Conservation (phyloP, 2,797 vertebrate genomes). For the Synanceia verrucosa region DNA sequence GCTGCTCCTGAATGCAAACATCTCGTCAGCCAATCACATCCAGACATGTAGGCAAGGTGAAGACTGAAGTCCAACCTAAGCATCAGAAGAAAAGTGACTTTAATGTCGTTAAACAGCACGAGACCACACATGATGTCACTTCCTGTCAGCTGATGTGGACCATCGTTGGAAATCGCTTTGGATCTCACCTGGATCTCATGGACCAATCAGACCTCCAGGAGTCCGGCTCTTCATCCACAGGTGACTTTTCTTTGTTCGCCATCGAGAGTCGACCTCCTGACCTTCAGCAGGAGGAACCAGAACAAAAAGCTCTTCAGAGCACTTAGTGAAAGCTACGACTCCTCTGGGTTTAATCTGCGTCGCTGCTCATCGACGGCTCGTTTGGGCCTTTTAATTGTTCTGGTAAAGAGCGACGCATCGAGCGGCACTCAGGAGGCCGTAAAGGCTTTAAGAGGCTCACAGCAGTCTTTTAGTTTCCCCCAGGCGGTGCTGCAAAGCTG, state of each 20-base stretch:
- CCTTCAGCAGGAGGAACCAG: conserved; percentile 30
- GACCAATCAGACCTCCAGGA: no score
- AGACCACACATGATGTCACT: no score
- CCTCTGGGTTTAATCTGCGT: conserved; percentile 63
- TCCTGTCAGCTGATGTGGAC: no score
- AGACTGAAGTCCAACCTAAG: no score
- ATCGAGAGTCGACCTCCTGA: conserved; percentile 38
- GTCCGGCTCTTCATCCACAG: conserved; percentile 33
- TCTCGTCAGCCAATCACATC: no score
- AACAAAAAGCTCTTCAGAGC: conserved; percentile 24
- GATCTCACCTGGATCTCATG: no score
- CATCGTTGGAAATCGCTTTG: no score
- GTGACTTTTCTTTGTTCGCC: conserved; percentile 49
- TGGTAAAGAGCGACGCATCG: conserved; percentile 72
- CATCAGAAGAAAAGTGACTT: no score
- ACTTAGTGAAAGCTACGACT: conserved; percentile 43
- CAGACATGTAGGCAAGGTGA: no score
- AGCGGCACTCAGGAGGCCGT: conserved; percentile 50
- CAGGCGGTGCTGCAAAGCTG: conserved; percentile 49
- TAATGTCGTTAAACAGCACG: no score
- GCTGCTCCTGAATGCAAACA: no score
- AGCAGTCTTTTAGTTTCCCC: conserved; percentile 64
- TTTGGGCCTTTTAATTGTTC: conserved; percentile 69
- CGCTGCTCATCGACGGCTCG: conserved; percentile 42
- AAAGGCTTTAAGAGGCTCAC: conserved; percentile 63